These are phyloP conservation scores for Aplysia californica DNA, from an alignment of 1,140 invertebrate genomes.

Conservation along the genomic window DNA sequence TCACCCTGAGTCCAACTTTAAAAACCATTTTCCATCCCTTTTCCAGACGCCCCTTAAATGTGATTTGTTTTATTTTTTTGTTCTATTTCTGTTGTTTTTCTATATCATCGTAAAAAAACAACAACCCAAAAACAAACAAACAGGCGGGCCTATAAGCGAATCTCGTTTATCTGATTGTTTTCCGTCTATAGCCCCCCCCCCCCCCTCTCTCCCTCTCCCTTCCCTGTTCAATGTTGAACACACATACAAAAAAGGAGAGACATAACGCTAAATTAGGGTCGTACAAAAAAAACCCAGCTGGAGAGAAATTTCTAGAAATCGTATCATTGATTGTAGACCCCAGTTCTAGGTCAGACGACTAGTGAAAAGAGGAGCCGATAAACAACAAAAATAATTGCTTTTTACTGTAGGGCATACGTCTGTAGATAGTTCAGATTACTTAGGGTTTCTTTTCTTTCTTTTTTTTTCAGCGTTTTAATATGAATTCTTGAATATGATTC, in stretches of 20 bases:
- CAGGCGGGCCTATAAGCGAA: background rate
- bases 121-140: background rate
- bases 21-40: background rate
- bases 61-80: too few relatives aligned
- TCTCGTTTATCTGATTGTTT: background rate
- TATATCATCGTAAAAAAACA: background rate
- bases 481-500: too few relatives aligned
- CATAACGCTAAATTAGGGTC: background rate
- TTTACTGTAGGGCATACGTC: too few relatives aligned
- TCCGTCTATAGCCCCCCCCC: background rate
- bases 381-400: too few relatives aligned
- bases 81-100: background rate
- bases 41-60: background rate
- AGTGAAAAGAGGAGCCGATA: too few relatives aligned
- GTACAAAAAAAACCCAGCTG: background rate
- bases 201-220: constrained; percentile 1
- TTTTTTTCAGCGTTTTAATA: too few relatives aligned
- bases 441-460: too few relatives aligned
- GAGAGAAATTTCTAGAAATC: background rate
- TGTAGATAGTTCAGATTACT: too few relatives aligned
- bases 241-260: background rate
- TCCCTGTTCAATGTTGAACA: background rate
- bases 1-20: background rate
- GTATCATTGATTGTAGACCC: background rate
- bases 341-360: background rate